Evolutionary conservation across 2,888 invertebrate genomes (phyloP), one percentile per base, ranked within the genome.

Genomic region (Hypena proboscidalis): DNA sequence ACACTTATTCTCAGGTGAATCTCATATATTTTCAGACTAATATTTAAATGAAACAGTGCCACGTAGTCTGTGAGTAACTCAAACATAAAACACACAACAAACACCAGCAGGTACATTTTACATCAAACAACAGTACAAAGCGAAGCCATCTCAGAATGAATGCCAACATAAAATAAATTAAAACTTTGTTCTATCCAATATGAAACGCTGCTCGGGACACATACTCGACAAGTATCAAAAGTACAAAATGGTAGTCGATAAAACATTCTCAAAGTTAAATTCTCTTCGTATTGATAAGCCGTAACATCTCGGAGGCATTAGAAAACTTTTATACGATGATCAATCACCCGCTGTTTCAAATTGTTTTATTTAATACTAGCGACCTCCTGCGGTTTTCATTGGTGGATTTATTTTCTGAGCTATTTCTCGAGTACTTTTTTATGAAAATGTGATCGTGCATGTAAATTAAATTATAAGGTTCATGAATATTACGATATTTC

Each of bases 321-420:
- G 36, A 50, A 42, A 77, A 77, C 67, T 79, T 70, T 70, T 65
- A 67, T 69, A 67, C 67, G 58, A 71, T 70, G 77, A 82, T 83
- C 81, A 80, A 83, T 82, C 81, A 78, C 69, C 19, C 53, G 58
- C 45, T 58, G 54, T 54, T 61, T 59, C 58, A 68, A 77, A 82
- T 80, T 78, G 74, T 78, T 83, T 76, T 74, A 77, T 75, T 75
- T 68, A 8, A 37, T 46, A 58, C 44, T 32, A 21, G 3, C n/a
- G 15, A 4, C 15, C 13, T 4, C 0, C 31, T 14, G 9, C 14
- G 58, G 34, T 1, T 44, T 11, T 20, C 17, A 15, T 14, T 17
- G 14, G 11, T 37, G 19, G 4, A 1, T 25, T 26, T 34, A 7
- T 8, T 22, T 8, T 22, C 11, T 21, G 8, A 2, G 6, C n/a